A percentile compares a stretch with the other conserved stretches of the same genome.
phyloP scores from a whole-genome alignment of 2,888 invertebrate genomes.

The Mechanitis messenoides region DNA sequence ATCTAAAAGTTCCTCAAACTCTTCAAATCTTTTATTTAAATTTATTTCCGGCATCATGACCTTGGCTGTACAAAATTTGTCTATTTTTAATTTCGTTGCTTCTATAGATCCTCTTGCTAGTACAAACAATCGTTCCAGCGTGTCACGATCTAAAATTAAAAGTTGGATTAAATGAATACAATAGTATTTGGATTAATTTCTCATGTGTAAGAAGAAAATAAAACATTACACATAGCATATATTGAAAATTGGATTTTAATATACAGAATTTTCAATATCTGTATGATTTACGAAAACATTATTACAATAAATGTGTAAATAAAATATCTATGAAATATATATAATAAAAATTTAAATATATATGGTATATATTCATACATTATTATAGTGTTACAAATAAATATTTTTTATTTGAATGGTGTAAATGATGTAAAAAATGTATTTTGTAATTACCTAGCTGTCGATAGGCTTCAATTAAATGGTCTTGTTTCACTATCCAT shows the following conservation, averaged over 20 bases:
- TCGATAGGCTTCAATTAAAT: slow-evolving; percentile 44
- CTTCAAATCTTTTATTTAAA: slow-evolving; percentile 43
- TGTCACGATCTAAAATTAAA: slow-evolving; percentile 37
- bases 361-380: too few species aligned
- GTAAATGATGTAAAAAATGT: too few species aligned
- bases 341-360: too few species aligned
- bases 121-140: slow-evolving; percentile 50
- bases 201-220: too few species aligned
- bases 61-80: slow-evolving; percentile 51
- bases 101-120: slow-evolving; percentile 54
- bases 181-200: slow-evolving; percentile 4
- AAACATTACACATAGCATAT: too few species aligned
- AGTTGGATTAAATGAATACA: not conserved
- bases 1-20: slow-evolving; percentile 45
- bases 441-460: slow-evolving; percentile 43
- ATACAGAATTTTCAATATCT: too few species aligned
- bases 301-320: too few species aligned
- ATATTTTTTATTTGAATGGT: too few species aligned
- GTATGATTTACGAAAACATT: too few species aligned
- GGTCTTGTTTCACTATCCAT: slow-evolving; percentile 55
- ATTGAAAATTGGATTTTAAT: too few species aligned
- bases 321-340: too few species aligned
- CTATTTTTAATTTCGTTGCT: slow-evolving; percentile 50
- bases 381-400: too few species aligned
- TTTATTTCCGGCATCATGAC: slow-evolving; percentile 58